Evolutionary conservation across 2,113 vertebrate genomes (phyloP).

Genomic region (Rhinogobius similis): DNA sequence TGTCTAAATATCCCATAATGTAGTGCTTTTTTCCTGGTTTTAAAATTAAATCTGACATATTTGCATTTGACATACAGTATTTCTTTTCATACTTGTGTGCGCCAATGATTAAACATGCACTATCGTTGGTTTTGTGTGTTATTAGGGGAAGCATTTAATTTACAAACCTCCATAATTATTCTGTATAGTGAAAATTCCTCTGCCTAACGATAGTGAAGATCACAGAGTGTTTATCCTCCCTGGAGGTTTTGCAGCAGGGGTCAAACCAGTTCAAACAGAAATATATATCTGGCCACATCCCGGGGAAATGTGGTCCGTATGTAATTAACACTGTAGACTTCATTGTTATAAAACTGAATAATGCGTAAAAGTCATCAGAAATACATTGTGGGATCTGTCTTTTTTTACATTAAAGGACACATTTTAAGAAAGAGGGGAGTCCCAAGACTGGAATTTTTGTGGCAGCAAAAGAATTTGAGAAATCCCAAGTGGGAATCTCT

Average conservation of each 20-base stretch:
- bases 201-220: conserved; percentile 15
- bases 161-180: conserved; percentile 11
- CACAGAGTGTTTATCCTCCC: conserved; percentile 17
- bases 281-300: conserved; percentile 51
- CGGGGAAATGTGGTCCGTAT: conserved; percentile 37
- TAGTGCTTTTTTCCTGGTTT: too few species aligned
- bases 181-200: conserved; percentile 22
- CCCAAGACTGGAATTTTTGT: conserved; percentile 32
- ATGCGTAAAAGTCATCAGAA: conserved; percentile 55
- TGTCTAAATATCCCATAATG: too few species aligned
- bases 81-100: too few species aligned
- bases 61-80: too few species aligned
- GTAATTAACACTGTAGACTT: conserved; percentile 53
- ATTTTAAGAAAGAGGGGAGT: conserved; percentile 11
- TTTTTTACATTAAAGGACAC: conserved; percentile 6
- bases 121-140: neutral
- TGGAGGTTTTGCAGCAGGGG: conserved; percentile 37
- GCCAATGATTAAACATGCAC: too few species aligned
- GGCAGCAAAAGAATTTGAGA: conserved; percentile 36
- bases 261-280: conserved; percentile 47
- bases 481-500: conserved; percentile 41
- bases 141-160: neutral
- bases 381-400: conserved; percentile 35
- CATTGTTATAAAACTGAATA: conserved; percentile 48
- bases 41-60: too few species aligned